phyloP scores from a whole-genome alignment of 2,113 vertebrate species.

The Rhinolophus ferrumequinum region DNA sequence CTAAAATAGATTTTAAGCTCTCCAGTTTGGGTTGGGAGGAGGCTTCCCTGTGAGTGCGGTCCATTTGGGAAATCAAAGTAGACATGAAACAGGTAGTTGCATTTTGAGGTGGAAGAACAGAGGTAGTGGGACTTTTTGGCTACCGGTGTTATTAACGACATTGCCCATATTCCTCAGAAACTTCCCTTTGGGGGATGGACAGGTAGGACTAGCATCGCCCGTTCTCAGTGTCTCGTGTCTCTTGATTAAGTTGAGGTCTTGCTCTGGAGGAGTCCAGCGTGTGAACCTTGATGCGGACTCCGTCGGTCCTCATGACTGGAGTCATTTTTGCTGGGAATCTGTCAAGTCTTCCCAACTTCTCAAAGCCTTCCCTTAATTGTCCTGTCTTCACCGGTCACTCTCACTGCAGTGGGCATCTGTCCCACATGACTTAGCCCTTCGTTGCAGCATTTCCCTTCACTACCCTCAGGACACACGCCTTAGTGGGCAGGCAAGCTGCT shows the following conservation, averaged over 20 bases:
- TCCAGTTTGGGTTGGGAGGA: not conserved
- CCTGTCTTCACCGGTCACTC: not conserved
- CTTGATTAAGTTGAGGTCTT: too few species aligned
- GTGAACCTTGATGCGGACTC: too few species aligned
- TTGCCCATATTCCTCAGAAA: not conserved
- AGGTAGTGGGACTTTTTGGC: not conserved
- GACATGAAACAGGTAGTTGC: not conserved
- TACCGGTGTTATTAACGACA: not conserved
- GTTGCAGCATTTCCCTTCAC: not conserved
- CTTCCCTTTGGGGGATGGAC: not conserved
- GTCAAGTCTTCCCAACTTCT: not conserved
- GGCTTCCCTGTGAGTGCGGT: not conserved
- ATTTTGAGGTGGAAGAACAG: not conserved
- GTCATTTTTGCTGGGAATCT: too few species aligned
- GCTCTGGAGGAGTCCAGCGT: not conserved
- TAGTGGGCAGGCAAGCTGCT: not conserved
- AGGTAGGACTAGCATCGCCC: fast-evolving
- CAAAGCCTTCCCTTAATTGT: too few species aligned
- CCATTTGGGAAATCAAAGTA: not conserved
- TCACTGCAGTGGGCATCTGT: too few species aligned
- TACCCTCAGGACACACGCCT: not conserved
- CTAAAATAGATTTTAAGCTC: not conserved
- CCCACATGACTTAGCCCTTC: too few species aligned
- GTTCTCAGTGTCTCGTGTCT: not conserved
- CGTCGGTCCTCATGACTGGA: not conserved